A percentile compares a stretch with the other conserved stretches of the same genome.
Conservation (phyloP, 2,113 vertebrate genomes). For the Poicephalus gulielmi region DNA sequence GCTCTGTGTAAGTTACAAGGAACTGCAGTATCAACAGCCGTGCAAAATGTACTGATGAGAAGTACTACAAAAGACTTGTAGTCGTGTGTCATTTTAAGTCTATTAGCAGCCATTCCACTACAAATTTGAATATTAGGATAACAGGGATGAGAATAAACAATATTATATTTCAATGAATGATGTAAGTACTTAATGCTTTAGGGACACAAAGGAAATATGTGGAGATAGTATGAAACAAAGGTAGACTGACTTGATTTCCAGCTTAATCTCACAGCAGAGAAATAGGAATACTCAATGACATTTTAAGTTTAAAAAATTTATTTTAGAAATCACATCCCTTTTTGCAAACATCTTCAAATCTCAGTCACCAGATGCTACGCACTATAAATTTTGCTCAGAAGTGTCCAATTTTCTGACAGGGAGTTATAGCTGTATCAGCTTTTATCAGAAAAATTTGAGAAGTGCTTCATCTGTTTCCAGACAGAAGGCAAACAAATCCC, state of each 20-base stretch:
- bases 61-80: neutral
- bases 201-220: neutral
- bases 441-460: neutral
- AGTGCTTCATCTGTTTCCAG: neutral
- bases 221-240: neutral
- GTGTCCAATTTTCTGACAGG: neutral
- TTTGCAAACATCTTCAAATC: neutral
- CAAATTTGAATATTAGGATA: neutral
- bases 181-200: neutral
- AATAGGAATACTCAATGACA: neutral
- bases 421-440: neutral
- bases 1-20: neutral
- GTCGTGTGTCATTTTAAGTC: no score
- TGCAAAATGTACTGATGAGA: neutral
- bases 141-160: neutral
- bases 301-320: neutral
- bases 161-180: neutral
- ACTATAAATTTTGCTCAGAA: neutral
- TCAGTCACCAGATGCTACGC: neutral
- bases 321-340: neutral
- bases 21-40: neutral
- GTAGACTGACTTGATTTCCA: neutral
- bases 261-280: neutral
- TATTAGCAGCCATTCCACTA: neutral
- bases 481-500: neutral